These are phyloP conservation scores for Ichneumoninae sp. DNA, from an alignment of 2,888 invertebrate genomes.

Conservation along the genomic window DNA sequence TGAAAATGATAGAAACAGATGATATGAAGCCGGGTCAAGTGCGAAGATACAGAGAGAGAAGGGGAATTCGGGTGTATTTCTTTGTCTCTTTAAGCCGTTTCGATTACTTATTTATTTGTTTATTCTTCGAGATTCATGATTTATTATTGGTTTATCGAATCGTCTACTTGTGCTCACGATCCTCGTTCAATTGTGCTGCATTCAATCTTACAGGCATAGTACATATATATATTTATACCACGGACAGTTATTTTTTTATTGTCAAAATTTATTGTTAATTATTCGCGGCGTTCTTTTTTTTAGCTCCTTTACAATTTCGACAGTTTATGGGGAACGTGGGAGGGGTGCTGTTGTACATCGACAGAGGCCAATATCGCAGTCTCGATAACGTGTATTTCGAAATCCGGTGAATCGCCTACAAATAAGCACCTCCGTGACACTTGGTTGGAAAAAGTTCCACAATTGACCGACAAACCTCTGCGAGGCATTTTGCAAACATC, in stretches of 20 bases:
- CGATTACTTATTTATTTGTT: neutral
- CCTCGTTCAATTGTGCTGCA: constrained; percentile 53
- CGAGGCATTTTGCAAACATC: neutral
- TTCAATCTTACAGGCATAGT: constrained; percentile 41
- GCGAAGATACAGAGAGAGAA: constrained; percentile 4
- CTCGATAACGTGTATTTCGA: constrained; percentile 19
- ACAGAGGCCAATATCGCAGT: constrained; percentile 27
- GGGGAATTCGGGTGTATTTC: constrained; percentile 20
- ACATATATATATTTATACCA: constrained; percentile 13
- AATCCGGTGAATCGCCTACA: neutral
- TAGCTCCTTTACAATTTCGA: constrained; percentile 2
- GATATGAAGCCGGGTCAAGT: constrained; percentile 28
- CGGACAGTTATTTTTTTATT: constrained; percentile 15
- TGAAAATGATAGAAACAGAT: constrained; percentile 51
- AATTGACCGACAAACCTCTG: neutral
- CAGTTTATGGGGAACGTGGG: neutral
- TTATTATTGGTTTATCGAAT: constrained; percentile 27
- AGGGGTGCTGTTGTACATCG: neutral
- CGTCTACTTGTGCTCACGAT: constrained; percentile 55
- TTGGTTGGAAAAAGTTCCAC: neutral
- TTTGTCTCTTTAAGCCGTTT: constrained; percentile 5
- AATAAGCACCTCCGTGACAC: neutral
- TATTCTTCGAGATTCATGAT: constrained; percentile 4
- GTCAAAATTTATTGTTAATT: constrained; percentile 3
- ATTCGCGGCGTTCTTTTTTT: neutral